Conservation (phyloP, 2,113 vertebrate species). For the Bubo bubo region DNA sequence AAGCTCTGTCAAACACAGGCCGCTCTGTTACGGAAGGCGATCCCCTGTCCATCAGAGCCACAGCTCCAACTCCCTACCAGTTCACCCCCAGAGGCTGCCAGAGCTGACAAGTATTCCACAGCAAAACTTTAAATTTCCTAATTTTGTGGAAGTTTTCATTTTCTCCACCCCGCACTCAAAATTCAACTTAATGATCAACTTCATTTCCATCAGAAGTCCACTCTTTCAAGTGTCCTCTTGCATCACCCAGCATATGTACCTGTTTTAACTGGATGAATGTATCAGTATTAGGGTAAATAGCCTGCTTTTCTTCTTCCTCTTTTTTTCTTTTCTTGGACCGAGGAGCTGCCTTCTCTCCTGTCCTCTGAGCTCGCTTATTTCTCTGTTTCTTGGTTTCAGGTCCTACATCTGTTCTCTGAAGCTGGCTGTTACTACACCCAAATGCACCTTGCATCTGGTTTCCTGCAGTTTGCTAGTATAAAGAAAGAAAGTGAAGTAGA, state of each 20-base stretch:
- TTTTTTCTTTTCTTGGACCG: constrained; percentile 91
- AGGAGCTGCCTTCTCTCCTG: constrained; percentile 81
- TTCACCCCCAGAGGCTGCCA: neutral
- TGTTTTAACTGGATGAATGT: constrained; percentile 87
- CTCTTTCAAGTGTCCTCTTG: neutral
- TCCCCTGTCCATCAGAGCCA: accelerated
- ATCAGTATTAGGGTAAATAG: constrained; percentile 76
- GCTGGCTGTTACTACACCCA: constrained; percentile 73
- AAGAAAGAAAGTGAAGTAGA: constrained; percentile 31
- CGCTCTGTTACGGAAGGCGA: neutral
- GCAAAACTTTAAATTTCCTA: neutral
- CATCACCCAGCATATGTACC: constrained; percentile 65
- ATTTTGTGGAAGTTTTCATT: neutral
- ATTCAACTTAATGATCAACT: neutral
- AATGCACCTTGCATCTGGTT: constrained; percentile 70
- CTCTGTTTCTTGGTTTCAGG: constrained; percentile 87
- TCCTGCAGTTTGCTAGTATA: constrained; percentile 74
- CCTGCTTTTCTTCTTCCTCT: constrained; percentile 89
- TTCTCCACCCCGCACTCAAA: neutral
- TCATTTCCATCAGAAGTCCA: neutral
- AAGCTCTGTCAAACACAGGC: neutral
- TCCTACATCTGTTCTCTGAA: constrained; percentile 78
- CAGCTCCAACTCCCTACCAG: neutral
- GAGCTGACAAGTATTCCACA: neutral
- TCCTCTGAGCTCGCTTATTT: constrained; percentile 82